Evolutionary conservation across 2,888 invertebrate genomes (phyloP), one percentile per base, ranked within the genome.

Genomic region (Lepetodrilus schrolli): DNA sequence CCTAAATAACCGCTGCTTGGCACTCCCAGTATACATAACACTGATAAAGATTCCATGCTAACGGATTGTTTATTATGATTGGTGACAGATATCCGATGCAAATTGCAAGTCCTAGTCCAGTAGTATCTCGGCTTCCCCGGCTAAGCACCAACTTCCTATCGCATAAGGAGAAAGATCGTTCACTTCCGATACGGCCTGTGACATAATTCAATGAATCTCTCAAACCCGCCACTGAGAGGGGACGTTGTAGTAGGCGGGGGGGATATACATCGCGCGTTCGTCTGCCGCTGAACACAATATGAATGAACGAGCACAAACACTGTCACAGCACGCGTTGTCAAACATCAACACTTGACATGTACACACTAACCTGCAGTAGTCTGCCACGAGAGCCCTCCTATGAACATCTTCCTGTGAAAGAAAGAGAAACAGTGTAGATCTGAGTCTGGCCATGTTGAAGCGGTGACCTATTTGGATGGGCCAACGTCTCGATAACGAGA

Each of bases 351-450:
- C 4, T 37, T 13, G 34, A 66, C 17, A 20, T 20, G 36, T 20
- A 50, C 43, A 17, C 30, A 85, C 94, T 93, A 94, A 98, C 98
- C 98, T 95, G 98, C 98, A 94, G 97, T 98, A 91, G 98, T 99
- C 94, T 98, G 98, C 98, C 98, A 99, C 93, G 97, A 98, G 92
- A 99, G 95, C 91, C 98, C 99, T 91, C 99, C 99, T 93, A 99
- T 97, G 94, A 99, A 99, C 98, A 99, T 99, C 95, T 99, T 99
- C 93, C 98, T 98, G 94, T 89, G 96, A 96, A 88, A 90, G 51
- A 92, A 92, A 94, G 93, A 69, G 36, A 48, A 23, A 66, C 34
- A 34, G 23, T 38, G 51, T 37, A 20, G 20, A 43, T 20, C 20
- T 13, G 65, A 43, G 47, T 23, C 77, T 76, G 76, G 76, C 77